Evolutionary conservation across 2,888 invertebrate genomes (phyloP), one percentile per base, ranked within the genome.

Genomic region (Tenthredo livida): DNA sequence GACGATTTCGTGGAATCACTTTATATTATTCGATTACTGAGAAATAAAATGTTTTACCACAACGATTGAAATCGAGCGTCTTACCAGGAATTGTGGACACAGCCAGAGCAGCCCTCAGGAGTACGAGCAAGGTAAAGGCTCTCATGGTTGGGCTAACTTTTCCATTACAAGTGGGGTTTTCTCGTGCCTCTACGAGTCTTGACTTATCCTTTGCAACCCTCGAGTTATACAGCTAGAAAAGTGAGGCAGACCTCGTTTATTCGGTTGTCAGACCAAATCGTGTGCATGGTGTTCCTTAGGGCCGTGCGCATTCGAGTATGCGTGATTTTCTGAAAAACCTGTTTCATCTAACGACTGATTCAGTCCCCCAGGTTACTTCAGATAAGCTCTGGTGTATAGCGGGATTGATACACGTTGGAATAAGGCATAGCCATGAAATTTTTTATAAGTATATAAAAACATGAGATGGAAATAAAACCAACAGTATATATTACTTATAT

Each of bases 271-370:
- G 21, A 21, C 40, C 3, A 43, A 33, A 80, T 58, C 61, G 33
- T 61, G 21, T 25, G 77, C 50, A 33, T 29, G 10, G 21, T 43
- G 50, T 72, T 17, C 21, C 37, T 37, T 10, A 9, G 40, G 33
- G 37, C 29, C 77, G 17, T 50, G n/a, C 9, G 80, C 40, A 84
- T 84, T 86, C 88, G 58, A 73, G n/a, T 25, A 61, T 15, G 21
- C 0, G 33, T 5, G 15, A 54, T 73, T 43, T 25, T 43, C 29
- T 12, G 73, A 1, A 33, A 29, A 67, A 33, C 29, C 12, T 4
- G 67, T 29, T 15, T 33, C 25, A 21, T 61, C 2, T 61, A 10
- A 61, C 25, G 12, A 37, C 17, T n/a, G 37, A 33, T n/a, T 70
- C 17, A 33, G 70, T 70, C 33, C 2, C 17, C n/a, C 37, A n/a